phyloP scores from a whole-genome alignment of 2,888 invertebrate genomes.

The Leucoma salicis region DNA sequence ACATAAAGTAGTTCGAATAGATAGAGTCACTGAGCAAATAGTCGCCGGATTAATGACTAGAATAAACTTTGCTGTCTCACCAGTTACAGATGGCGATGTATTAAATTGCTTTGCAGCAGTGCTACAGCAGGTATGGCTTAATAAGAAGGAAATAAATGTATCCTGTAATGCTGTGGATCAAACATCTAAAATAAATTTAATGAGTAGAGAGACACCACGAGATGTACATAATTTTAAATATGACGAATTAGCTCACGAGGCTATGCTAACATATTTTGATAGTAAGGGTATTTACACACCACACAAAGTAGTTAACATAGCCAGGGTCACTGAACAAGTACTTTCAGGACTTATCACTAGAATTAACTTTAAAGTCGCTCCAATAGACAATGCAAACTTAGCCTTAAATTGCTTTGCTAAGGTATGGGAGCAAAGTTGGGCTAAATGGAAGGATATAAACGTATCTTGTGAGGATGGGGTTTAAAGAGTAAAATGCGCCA shows the following conservation, averaged over 20 bases:
- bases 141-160: background rate
- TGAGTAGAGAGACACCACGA: conserved; percentile 13
- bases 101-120: conserved; percentile 24
- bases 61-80: conserved; percentile 26
- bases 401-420: conserved; percentile 19
- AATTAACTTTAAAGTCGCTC: conserved; percentile 26
- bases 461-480: no score
- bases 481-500: no score
- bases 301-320: conserved; percentile 19
- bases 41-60: conserved; percentile 28
- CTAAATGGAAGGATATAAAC: background rate
- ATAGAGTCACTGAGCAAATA: conserved; percentile 28
- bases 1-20: conserved; percentile 20
- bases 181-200: conserved; percentile 4
- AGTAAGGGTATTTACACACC: conserved; percentile 5
- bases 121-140: conserved; percentile 12
- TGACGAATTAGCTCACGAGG: conserved; percentile 26
- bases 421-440: conserved; percentile 18
- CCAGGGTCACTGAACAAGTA: conserved; percentile 28
- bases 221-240: conserved; percentile 25
- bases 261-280: conserved; percentile 32
- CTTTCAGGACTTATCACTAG: conserved; percentile 27
- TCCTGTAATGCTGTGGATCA: conserved; percentile 13
- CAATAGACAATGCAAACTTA: background rate
- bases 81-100: conserved; percentile 1